Evolutionary conservation across 1,140 invertebrate species (phyloP).

Genomic region (Zaprionus vittiger): DNA sequence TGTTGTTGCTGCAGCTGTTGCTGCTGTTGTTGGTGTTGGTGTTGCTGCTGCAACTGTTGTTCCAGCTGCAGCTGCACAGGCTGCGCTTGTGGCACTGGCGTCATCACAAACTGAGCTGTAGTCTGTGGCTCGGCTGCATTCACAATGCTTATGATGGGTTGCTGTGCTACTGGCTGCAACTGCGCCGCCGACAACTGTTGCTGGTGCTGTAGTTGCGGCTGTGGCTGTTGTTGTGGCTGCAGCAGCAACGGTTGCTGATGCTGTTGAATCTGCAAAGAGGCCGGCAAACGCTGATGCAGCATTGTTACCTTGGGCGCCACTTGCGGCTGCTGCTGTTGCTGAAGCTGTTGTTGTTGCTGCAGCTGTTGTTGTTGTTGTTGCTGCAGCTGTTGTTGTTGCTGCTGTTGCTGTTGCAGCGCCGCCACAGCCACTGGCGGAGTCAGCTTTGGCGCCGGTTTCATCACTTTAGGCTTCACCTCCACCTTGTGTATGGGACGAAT

Average conservation of each 20-base stretch:
- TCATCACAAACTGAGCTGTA: constrained; percentile 49
- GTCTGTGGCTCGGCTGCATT: constrained; percentile 29
- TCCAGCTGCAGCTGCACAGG: constrained; percentile 26
- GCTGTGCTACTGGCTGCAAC: constrained; percentile 19
- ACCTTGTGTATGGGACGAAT: constrained; percentile 78
- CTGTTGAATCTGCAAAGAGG: constrained; percentile 34
- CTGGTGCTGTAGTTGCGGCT: constrained; percentile 31
- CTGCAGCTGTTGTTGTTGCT: constrained; percentile 35
- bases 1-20: constrained; percentile 31
- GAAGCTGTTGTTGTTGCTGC: constrained; percentile 27
- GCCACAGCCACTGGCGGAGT: background rate
- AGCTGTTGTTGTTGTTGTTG: background rate
- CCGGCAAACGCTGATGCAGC: constrained; percentile 42
- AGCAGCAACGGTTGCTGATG: constrained; percentile 34
- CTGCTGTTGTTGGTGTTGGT: constrained; percentile 26
- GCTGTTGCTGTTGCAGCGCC: constrained; percentile 31
- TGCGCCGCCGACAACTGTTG: constrained; percentile 32
- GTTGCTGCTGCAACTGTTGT: constrained; percentile 39
- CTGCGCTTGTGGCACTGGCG: constrained; percentile 29
- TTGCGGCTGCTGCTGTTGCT: constrained; percentile 36
- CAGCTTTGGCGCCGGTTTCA: constrained; percentile 63
- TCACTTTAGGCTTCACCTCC: constrained; percentile 78
- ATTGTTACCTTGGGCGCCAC: constrained; percentile 44
- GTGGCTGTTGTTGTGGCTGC: constrained; percentile 25
- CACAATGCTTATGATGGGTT: constrained; percentile 58